Evolutionary conservation across 2,797 vertebrate genomes (phyloP).

Genomic region (Sarcophilus harrisii): DNA sequence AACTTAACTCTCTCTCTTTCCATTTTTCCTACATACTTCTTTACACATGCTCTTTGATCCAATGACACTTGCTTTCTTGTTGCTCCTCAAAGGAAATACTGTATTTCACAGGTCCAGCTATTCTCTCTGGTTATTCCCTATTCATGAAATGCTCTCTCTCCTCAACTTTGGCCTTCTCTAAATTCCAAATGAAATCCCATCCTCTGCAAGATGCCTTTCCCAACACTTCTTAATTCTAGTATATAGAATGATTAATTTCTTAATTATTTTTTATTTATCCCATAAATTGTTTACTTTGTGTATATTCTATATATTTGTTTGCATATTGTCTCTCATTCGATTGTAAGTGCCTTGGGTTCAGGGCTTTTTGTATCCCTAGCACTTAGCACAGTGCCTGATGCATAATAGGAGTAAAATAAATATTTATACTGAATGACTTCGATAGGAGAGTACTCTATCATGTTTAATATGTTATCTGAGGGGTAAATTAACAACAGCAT

Average conservation of each 20-base stretch:
- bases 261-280: not conserved
- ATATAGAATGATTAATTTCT: not conserved
- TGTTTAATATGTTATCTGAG: not conserved
- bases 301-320: not conserved
- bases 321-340: not conserved
- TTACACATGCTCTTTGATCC: not conserved
- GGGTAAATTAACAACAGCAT: not conserved
- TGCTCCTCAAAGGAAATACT: not conserved
- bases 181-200: not conserved
- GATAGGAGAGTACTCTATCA: not conserved
- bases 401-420: not conserved
- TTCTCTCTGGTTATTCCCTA: not conserved
- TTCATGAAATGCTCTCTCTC: not conserved
- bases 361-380: not conserved
- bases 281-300: not conserved
- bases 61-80: not conserved
- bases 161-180: not conserved
- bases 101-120: not conserved
- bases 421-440: not conserved
- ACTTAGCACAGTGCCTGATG: not conserved
- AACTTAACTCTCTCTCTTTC: not conserved
- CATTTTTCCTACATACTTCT: not conserved
- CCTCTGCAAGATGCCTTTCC: not conserved
- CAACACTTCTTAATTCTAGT: not conserved
- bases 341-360: not conserved